Percentiles rank a stretch among this genome's conserved stretches.
These are phyloP conservation scores for Himalopsyche japonica DNA, from an alignment of 2,888 invertebrate species.

Conservation along the genomic window DNA sequence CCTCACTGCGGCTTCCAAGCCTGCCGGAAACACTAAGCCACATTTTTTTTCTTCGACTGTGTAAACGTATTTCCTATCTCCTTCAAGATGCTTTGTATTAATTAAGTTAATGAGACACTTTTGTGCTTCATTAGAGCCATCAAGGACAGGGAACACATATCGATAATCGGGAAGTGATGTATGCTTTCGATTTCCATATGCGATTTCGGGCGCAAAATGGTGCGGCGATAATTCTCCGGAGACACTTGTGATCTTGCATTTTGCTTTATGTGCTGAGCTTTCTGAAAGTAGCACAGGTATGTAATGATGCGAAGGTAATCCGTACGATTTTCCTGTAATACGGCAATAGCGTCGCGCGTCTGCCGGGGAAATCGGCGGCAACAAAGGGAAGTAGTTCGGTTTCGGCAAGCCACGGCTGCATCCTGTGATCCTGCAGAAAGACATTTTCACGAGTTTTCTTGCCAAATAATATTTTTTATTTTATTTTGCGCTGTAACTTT, in stretches of 20 bases:
- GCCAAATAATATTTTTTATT: not conserved
- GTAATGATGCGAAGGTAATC: slow-evolving; percentile 75
- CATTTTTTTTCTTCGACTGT: slow-evolving; percentile 74
- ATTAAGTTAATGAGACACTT: slow-evolving; percentile 65
- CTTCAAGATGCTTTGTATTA: slow-evolving; percentile 61
- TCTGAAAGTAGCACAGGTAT: slow-evolving; percentile 71
- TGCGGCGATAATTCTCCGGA: slow-evolving; percentile 65
- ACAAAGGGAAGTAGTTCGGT: slow-evolving; percentile 79
- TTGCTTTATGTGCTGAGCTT: slow-evolving; percentile 53
- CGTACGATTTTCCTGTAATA: slow-evolving; percentile 77
- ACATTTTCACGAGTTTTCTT: slow-evolving; percentile 52
- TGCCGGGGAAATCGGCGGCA: slow-evolving; percentile 81
- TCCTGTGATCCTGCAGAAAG: slow-evolving; percentile 81
- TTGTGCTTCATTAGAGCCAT: slow-evolving; percentile 69
- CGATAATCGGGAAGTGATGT: slow-evolving; percentile 70
- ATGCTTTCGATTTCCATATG: slow-evolving; percentile 71
- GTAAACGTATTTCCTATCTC: slow-evolving; percentile 71
- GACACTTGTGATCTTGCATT: slow-evolving; percentile 69
- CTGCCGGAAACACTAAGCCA: slow-evolving; percentile 73
- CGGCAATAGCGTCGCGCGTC: slow-evolving; percentile 79
- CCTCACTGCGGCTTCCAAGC: slow-evolving; percentile 74
- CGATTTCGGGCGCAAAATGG: slow-evolving; percentile 62
- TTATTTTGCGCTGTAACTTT: not conserved
- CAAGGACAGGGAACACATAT: slow-evolving; percentile 74
- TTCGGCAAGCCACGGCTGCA: slow-evolving; percentile 78